Conservation (phyloP, 1,140 invertebrate species). For the Hestina assimilis region DNA sequence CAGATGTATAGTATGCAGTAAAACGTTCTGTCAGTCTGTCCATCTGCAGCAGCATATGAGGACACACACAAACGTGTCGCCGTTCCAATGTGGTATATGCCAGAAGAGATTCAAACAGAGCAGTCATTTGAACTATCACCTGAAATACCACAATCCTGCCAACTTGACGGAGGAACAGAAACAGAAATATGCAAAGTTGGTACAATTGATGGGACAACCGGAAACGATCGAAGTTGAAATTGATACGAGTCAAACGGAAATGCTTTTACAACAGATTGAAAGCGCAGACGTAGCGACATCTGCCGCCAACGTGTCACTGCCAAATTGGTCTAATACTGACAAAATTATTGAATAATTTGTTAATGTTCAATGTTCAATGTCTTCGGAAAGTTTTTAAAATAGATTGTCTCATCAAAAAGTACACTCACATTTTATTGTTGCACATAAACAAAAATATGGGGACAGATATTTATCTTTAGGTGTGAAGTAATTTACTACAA, state of each 20-base stretch:
- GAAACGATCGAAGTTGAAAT: conserved; percentile 6
- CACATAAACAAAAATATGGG: too few relatives aligned
- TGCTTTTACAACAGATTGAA: neutral
- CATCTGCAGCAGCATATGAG: conserved; percentile 73
- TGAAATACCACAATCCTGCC: conserved; percentile 57
- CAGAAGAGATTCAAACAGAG: conserved; percentile 73
- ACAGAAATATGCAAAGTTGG: conserved; percentile 38
- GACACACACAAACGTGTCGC: conserved; percentile 82
- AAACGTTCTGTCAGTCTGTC: conserved; percentile 79
- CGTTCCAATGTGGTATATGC: conserved; percentile 85
- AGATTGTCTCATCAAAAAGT: too few relatives aligned
- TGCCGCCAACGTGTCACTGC: neutral
- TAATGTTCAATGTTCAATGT: too few relatives aligned
- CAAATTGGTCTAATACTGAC: too few relatives aligned
- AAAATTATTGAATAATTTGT: too few relatives aligned
- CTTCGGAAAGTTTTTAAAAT: too few relatives aligned
- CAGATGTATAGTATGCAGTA: conserved; percentile 83
- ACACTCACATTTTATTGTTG: too few relatives aligned
- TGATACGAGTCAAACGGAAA: neutral
- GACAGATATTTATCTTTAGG: too few relatives aligned
- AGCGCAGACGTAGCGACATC: neutral
- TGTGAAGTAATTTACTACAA: too few relatives aligned
- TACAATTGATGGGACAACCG: conserved; percentile 32
- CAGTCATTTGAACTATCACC: conserved; percentile 71
- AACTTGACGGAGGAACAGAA: conserved; percentile 53